phyloP scores from a whole-genome alignment of 2,888 invertebrate genomes.

The Crioceris asparagi region DNA sequence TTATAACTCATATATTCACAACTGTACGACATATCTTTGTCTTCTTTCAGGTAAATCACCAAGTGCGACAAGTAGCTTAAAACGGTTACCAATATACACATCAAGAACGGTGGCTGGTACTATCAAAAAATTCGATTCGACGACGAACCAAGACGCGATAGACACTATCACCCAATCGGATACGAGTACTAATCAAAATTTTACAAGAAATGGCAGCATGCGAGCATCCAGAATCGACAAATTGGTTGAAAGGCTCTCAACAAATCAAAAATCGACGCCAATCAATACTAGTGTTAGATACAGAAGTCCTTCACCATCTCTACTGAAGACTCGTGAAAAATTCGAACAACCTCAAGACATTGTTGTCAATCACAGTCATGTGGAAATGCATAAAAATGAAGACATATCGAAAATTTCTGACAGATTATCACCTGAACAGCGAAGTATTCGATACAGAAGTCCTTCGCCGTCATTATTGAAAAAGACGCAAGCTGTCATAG shows the following conservation, averaged over 20 bases:
- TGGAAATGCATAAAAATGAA: too few species aligned
- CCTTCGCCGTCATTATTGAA: conserved; percentile 37
- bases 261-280: conserved; percentile 3
- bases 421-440: too few species aligned
- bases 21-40: too few species aligned
- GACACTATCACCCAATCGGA: conserved; percentile 2
- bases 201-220: neutral
- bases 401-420: too few species aligned
- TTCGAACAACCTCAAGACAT: conserved; percentile 1
- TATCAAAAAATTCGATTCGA: conserved; percentile 33
- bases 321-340: too few species aligned
- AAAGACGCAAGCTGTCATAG: conserved; percentile 39
- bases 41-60: conserved; percentile 28
- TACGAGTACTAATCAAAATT: neutral
- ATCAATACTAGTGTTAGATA: conserved; percentile 21
- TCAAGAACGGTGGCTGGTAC: conserved; percentile 32
- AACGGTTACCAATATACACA: conserved; percentile 28
- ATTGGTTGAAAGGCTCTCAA: conserved; percentile 19
- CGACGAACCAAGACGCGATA: conserved; percentile 9
- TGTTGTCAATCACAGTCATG: neutral
- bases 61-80: conserved; percentile 31
- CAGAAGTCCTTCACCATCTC: conserved; percentile 37
- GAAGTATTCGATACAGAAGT: conserved; percentile 34
- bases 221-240: conserved; percentile 12
- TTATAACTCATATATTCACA: too few species aligned